Evolutionary conservation across 1,140 invertebrate species (phyloP), one percentile per base, ranked within the genome.

Genomic region (Drosophila pruinosa): DNA sequence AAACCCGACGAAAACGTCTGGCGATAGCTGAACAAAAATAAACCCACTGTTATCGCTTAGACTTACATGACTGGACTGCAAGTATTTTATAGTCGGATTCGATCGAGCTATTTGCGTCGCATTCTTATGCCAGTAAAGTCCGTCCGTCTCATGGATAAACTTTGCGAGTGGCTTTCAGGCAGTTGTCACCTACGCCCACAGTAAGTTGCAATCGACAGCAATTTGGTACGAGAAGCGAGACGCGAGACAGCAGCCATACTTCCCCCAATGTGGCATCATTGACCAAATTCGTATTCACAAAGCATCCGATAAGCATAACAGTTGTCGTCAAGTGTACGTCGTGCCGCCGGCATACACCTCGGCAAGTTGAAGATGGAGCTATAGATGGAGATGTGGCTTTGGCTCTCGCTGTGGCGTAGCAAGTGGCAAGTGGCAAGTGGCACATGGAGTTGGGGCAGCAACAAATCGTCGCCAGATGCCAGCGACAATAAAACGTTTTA

Each of bases 261-360:
- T 31, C 17, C 19, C 17, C 19, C n/a, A n/a, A 19, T 31, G 54
- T 39, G n/a, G 28, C 59, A 58, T 65, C 72, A 57, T 65, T 75
- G 68, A 75, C 58, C 80, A 59, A 68, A 85, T 85, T 85, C 80
- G 73, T 85, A 85, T 85, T 85, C 80, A 85, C 76, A 76, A 86
- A 85, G 80, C 80, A 85, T 85, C 80, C 81, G 81, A 85, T 85
- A 85, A 85, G 81, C 77, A 86, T 85, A 85, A 85, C 80, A 81
- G 81, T 86, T 85, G 80, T 85, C 81, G 81, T 70, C 74, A 74
- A 70, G 58, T 63, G 56, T 67, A 48, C 56, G 52, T 79, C 80
- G 80, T 83, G 80, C 80, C 80, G 72, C 81, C 56, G 76, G 76
- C 80, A 57, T 26, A 43, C 76, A 79, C 76, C 76, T 79, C 54